phyloP scores from a whole-genome alignment of 2,888 invertebrate species.

The Crioceris asparagi region DNA sequence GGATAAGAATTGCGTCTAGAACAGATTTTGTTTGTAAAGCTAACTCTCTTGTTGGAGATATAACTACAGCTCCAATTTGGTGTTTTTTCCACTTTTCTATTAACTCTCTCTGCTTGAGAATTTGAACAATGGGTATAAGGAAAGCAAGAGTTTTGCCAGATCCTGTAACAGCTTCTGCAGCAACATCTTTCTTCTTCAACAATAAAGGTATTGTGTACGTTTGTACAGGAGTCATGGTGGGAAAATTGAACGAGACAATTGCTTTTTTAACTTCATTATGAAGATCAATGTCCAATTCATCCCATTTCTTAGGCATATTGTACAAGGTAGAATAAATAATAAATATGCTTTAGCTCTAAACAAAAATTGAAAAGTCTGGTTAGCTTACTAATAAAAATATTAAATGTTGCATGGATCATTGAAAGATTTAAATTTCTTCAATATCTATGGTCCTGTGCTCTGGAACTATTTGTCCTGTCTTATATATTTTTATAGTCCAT shows the following conservation, averaged over 20 bases:
- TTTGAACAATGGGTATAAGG: slow-evolving; percentile 82
- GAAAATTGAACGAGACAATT: slow-evolving; percentile 43
- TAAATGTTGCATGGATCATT: too few species aligned
- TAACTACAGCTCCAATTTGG: slow-evolving; percentile 78
- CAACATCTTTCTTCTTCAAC: slow-evolving; percentile 87
- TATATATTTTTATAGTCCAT: too few species aligned
- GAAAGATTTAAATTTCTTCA: too few species aligned
- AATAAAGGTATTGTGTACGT: slow-evolving; percentile 83
- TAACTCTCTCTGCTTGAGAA: slow-evolving; percentile 53
- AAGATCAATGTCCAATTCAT: slow-evolving; percentile 37
- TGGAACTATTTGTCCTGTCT: too few species aligned
- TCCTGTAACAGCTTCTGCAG: slow-evolving; percentile 96
- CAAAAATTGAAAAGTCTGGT: too few species aligned
- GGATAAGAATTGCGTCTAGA: slow-evolving; percentile 39
- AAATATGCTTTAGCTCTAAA: too few species aligned
- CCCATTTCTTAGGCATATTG: slow-evolving; percentile 40
- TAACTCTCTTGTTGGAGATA: slow-evolving; percentile 93
- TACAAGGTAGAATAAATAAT: too few species aligned
- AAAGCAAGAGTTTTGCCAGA: slow-evolving; percentile 98
- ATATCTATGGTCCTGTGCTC: too few species aligned
- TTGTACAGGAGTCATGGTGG: slow-evolving; percentile 54
- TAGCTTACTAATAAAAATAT: too few species aligned
- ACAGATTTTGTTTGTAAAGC: slow-evolving; percentile 80
- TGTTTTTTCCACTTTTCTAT: slow-evolving; percentile 55
- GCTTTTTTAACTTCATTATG: slow-evolving; percentile 38